Conservation (phyloP, 2,113 vertebrate species). For the Etheostoma cragini region DNA sequence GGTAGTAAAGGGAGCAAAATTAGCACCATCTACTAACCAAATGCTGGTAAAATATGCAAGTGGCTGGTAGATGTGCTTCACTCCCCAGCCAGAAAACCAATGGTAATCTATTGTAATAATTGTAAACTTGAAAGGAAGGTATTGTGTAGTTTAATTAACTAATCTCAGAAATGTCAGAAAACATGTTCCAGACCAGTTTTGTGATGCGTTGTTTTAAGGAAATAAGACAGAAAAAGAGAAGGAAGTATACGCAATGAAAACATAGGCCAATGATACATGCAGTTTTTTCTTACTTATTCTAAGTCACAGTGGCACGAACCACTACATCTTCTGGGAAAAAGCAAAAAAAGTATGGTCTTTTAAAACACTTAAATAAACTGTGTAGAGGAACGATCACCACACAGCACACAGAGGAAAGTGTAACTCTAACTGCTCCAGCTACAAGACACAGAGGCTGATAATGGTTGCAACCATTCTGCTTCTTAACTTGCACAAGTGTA, state of each 20-base stretch:
- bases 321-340: neutral
- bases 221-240: slow-evolving; percentile 58
- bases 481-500: slow-evolving; percentile 38
- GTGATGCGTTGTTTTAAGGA: slow-evolving; percentile 23
- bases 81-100: too few relatives aligned
- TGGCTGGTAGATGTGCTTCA: too few relatives aligned
- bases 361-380: neutral
- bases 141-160: neutral
- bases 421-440: neutral
- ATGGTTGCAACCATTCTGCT: slow-evolving; percentile 22
- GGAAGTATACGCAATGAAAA: slow-evolving; percentile 52
- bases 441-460: slow-evolving; percentile 7
- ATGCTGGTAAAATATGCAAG: too few relatives aligned
- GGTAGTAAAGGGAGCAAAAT: neutral
- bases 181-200: neutral
- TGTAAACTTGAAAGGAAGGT: neutral
- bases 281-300: neutral
- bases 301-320: slow-evolving; percentile 7
- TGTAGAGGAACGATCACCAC: neutral
- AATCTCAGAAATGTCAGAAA: neutral
- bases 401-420: neutral
- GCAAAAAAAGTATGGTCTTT: neutral
- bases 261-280: neutral
- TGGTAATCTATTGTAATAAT: too few relatives aligned
- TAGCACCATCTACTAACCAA: too few relatives aligned